Evolutionary conservation across 2,888 invertebrate species (phyloP).

Genomic region (Cyaniris semiargus): DNA sequence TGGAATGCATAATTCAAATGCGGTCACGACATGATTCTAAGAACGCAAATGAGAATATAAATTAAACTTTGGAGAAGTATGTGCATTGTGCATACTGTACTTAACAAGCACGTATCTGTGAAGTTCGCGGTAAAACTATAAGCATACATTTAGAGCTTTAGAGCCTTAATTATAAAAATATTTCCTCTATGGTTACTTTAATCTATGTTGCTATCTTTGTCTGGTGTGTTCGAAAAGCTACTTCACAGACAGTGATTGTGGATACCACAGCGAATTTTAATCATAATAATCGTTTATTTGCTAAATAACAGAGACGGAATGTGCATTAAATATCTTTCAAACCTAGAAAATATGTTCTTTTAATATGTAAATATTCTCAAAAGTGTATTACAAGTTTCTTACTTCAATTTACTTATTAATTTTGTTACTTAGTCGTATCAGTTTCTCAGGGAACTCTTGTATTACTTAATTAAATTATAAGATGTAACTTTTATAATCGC

Average conservation of each 20-base stretch:
- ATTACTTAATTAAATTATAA: not conserved
- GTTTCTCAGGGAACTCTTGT: not conserved
- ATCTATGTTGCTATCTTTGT: not conserved
- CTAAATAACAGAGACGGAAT: too few relatives aligned
- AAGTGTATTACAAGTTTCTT: not conserved
- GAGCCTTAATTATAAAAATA: not conserved
- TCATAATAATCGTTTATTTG: too few relatives aligned
- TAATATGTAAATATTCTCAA: too few relatives aligned
- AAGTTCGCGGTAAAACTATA: not conserved
- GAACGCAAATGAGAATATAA: conserved; percentile 9
- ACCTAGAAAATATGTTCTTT: too few relatives aligned
- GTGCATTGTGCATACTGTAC: not conserved
- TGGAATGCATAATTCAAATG: not conserved
- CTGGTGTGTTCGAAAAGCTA: too few relatives aligned
- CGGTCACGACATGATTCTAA: conserved; percentile 12
- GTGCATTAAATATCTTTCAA: too few relatives aligned
- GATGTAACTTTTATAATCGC: not conserved
- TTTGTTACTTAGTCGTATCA: not conserved
- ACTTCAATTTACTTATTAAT: not conserved
- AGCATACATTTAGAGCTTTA: too few relatives aligned
- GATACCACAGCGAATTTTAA: too few relatives aligned
- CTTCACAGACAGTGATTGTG: too few relatives aligned
- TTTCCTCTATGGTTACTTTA: not conserved
- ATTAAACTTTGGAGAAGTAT: not conserved
- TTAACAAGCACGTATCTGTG: not conserved